These are phyloP conservation scores for Drosophila melanosoma DNA, from an alignment of 2,888 invertebrate genomes.

Conservation along the genomic window DNA sequence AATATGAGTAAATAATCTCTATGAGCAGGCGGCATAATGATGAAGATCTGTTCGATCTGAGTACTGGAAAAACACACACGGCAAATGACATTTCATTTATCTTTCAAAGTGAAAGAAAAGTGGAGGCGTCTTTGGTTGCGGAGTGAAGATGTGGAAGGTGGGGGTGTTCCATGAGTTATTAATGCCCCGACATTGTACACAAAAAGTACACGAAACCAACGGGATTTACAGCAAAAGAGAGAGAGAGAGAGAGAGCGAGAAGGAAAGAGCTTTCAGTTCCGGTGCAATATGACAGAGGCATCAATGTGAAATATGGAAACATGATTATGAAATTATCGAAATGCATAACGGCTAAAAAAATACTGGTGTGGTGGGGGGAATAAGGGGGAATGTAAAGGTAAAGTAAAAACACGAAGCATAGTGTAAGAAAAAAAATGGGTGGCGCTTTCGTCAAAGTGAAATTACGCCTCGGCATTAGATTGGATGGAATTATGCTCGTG, in stretches of 20 bases:
- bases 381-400: neutral
- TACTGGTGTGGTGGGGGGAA: neutral
- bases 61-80: constrained; percentile 28
- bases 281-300: constrained; percentile 59
- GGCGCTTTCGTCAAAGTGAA: constrained; percentile 71
- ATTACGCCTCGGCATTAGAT: constrained; percentile 81
- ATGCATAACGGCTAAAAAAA: constrained; percentile 5
- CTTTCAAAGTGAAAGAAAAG: constrained; percentile 50
- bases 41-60: constrained; percentile 22
- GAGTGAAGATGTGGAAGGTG: neutral
- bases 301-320: constrained; percentile 73
- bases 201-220: constrained; percentile 24
- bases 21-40: constrained; percentile 1
- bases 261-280: constrained; percentile 60
- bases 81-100: constrained; percentile 76
- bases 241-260: neutral
- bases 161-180: constrained; percentile 39
- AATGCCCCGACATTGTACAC: constrained; percentile 42
- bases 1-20: neutral
- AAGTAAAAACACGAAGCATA: constrained; percentile 9
- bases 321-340: constrained; percentile 76
- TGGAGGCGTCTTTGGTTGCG: constrained; percentile 48
- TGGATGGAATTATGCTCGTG: constrained; percentile 73
- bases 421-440: constrained; percentile 65
- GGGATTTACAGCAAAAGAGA: constrained; percentile 15